phyloP scores from a whole-genome alignment of 2,113 vertebrate genomes.

The Heterochromis multidens region DNA sequence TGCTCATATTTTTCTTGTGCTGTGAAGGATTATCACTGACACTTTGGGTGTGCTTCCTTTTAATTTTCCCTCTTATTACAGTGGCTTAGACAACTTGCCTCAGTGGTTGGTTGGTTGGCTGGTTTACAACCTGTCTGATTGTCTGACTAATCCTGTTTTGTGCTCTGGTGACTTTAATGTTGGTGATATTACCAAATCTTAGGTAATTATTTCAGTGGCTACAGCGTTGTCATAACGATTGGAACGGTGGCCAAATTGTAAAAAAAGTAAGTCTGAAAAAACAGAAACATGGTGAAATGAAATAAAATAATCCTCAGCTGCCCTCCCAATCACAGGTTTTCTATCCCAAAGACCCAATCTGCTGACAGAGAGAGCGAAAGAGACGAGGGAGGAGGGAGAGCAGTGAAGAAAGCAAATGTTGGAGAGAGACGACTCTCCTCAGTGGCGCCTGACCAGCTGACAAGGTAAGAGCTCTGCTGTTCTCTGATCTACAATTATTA shows the following conservation, averaged over 20 bases:
- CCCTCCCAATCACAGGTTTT: slow-evolving; percentile 27
- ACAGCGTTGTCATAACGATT: not conserved
- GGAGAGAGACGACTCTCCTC: slow-evolving; percentile 54
- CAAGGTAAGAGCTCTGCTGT: slow-evolving; percentile 68
- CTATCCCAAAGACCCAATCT: slow-evolving; percentile 57
- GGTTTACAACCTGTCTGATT: not conserved
- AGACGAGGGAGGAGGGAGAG: slow-evolving; percentile 33
- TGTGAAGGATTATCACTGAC: not conserved
- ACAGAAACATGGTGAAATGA: not conserved
- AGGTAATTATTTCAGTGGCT: not conserved
- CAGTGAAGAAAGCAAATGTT: slow-evolving; percentile 50
- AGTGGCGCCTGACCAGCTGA: slow-evolving; percentile 62
- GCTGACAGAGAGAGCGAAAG: slow-evolving; percentile 31
- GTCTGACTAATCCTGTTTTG: not conserved
- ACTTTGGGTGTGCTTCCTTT: not conserved
- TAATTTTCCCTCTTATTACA: not conserved
- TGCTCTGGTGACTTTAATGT: not conserved
- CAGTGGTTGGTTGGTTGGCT: not conserved
- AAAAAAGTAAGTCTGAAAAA: not conserved
- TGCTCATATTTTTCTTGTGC: not conserved
- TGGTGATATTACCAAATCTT: not conserved
- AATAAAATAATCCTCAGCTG: not conserved
- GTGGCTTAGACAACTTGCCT: not conserved
- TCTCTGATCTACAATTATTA: not conserved
- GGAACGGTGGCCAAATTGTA: not conserved